Evolutionary conservation across 2,113 vertebrate species (phyloP).

Genomic region (Coracopsis vasa): DNA sequence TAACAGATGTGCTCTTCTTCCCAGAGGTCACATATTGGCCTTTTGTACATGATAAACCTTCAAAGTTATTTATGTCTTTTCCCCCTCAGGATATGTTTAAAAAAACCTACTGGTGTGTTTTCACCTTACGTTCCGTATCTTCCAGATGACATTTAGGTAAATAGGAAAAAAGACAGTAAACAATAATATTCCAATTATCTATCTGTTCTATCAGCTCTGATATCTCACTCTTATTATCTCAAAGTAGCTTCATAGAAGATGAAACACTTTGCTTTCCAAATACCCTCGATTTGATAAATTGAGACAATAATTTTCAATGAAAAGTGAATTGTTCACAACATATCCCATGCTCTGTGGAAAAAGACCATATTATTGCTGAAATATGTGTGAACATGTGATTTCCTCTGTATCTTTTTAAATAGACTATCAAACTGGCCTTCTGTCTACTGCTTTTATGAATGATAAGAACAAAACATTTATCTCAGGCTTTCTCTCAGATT

Average conservation of each 20-base stretch:
- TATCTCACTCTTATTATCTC: not conserved
- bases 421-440: not conserved
- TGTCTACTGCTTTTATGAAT: not conserved
- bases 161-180: not conserved
- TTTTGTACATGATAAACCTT: not conserved
- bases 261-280: not conserved
- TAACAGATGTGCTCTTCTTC: not conserved
- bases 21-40: not conserved
- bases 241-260: not conserved
- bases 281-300: not conserved
- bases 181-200: not conserved
- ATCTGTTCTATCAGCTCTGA: not conserved
- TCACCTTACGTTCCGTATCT: not conserved
- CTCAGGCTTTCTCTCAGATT: not conserved
- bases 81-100: not conserved
- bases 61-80: not conserved
- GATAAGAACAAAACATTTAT: not conserved
- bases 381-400: not conserved
- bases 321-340: not conserved
- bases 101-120: not conserved
- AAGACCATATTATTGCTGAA: not conserved
- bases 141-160: constrained; percentile 13
- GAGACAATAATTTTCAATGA: not conserved
- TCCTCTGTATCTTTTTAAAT: not conserved
- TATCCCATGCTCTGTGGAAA: not conserved